Evolutionary conservation across 2,888 invertebrate species (phyloP).

Genomic region (Melieria crassipennis): DNA sequence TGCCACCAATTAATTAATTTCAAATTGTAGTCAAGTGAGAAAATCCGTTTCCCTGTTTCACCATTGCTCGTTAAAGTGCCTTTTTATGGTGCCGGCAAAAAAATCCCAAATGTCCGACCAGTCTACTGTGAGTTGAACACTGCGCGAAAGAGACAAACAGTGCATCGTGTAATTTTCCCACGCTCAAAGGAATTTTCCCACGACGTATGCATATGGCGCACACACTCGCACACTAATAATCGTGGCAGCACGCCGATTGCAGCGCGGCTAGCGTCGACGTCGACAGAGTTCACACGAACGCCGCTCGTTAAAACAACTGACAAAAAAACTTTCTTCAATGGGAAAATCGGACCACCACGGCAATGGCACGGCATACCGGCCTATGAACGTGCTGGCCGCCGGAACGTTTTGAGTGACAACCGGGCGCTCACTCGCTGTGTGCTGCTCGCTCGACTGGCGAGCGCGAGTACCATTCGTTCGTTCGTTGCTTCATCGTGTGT

Average conservation of each 20-base stretch:
- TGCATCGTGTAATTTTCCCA: constrained; percentile 51
- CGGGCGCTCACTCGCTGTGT: constrained; percentile 18
- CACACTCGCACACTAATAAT: constrained; percentile 22
- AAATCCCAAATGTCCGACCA: neutral
- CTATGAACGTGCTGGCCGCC: too few species aligned
- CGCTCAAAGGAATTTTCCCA: constrained; percentile 59
- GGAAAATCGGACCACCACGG: constrained; percentile 33
- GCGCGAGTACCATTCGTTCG: constrained; percentile 13
- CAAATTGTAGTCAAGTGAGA: neutral
- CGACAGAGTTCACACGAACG: constrained; percentile 42
- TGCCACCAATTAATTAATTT: neutral
- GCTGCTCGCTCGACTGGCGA: constrained; percentile 2
- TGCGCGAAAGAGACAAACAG: constrained; percentile 23
- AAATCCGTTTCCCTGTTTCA: neutral
- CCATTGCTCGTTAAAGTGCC: too few species aligned
- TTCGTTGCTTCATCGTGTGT: constrained; percentile 44
- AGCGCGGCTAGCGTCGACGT: constrained; percentile 41
- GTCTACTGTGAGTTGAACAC: neutral
- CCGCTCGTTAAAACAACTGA: constrained; percentile 32
- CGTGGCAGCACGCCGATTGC: constrained; percentile 52
- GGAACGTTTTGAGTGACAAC: too few species aligned
- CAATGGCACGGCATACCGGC: neutral
- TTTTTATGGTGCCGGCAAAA: neutral
- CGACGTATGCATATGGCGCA: constrained; percentile 40
- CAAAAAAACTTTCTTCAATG: constrained; percentile 48